Conservation (phyloP, 2,888 invertebrate species). For the Nysson spinosus region DNA sequence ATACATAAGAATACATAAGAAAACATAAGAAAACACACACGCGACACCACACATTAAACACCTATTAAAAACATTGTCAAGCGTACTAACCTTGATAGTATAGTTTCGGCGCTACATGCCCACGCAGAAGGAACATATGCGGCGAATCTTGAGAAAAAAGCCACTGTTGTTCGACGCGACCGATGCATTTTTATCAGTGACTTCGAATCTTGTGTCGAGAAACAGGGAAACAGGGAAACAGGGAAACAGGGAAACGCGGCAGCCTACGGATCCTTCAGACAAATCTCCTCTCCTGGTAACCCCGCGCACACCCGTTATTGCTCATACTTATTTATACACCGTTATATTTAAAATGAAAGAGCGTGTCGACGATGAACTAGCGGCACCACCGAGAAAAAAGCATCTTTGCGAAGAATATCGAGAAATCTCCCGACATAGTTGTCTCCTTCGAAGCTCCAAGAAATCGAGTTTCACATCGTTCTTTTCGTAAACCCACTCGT, state of each 20-base stretch:
- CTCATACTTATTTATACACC: conserved; percentile 78
- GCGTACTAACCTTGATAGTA: conserved; percentile 71
- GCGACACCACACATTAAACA: too few species aligned
- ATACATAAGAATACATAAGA: too few species aligned
- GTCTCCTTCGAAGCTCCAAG: too few species aligned
- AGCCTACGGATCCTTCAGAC: conserved; percentile 31
- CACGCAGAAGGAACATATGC: conserved; percentile 67
- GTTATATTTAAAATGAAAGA: conserved; percentile 78
- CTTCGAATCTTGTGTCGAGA: conserved; percentile 9
- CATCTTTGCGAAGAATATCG: conserved; percentile 34
- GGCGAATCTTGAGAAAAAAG: conserved; percentile 58
- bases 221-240: conserved; percentile 19
- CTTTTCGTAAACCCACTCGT: too few species aligned
- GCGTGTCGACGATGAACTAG: conserved; percentile 52
- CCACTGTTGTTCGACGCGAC: conserved; percentile 30
- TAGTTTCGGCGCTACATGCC: conserved; percentile 63
- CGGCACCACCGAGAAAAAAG: conserved; percentile 15
- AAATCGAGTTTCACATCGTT: too few species aligned
- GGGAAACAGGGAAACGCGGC: conserved; percentile 22
- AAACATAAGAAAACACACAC: too few species aligned
- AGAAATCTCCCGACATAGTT: conserved; percentile 22
- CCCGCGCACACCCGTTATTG: conserved; percentile 75
- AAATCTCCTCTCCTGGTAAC: conserved; percentile 48
- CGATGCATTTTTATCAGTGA: conserved; percentile 42
- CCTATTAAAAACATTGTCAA: conserved; percentile 26